These are phyloP conservation scores for Montifringilla adamsi DNA, from an alignment of 2,113 vertebrate genomes.

Conservation along the genomic window DNA sequence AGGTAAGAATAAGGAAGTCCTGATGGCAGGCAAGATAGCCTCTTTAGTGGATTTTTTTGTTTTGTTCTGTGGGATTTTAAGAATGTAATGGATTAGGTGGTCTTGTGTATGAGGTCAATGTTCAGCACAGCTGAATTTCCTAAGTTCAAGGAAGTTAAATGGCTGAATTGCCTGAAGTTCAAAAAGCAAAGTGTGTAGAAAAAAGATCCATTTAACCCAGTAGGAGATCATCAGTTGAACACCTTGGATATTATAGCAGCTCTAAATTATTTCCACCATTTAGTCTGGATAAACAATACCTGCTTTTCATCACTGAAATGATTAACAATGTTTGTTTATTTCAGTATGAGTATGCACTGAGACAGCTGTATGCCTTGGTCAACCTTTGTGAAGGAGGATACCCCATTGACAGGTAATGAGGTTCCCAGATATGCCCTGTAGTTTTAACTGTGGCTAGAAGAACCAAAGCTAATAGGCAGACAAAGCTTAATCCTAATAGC, in stretches of 20 bases:
- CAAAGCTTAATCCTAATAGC: background rate
- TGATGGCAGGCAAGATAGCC: background rate
- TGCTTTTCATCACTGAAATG: background rate
- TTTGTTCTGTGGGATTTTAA: background rate
- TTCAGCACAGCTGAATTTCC: background rate
- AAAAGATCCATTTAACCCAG: background rate
- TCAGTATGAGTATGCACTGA: slow-evolving; percentile 90
- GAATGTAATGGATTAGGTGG: background rate
- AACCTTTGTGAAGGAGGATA: slow-evolving; percentile 89
- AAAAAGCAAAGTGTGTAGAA: background rate
- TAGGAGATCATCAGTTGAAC: background rate
- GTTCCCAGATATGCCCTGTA: background rate
- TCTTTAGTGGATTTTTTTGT: background rate
- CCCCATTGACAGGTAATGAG: slow-evolving; percentile 78
- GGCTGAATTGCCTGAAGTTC: background rate
- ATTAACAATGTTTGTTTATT: slow-evolving; percentile 48
- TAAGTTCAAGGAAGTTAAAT: background rate
- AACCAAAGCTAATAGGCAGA: background rate
- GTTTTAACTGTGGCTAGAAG: background rate
- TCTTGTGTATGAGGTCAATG: background rate
- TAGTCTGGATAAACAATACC: background rate
- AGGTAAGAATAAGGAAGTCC: background rate
- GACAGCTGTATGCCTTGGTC: slow-evolving; percentile 87
- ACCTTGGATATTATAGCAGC: background rate
- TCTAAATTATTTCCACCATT: background rate